These are phyloP conservation scores for Python bivittatus DNA, from an alignment of 2,113 vertebrate species.

Conservation along the genomic window DNA sequence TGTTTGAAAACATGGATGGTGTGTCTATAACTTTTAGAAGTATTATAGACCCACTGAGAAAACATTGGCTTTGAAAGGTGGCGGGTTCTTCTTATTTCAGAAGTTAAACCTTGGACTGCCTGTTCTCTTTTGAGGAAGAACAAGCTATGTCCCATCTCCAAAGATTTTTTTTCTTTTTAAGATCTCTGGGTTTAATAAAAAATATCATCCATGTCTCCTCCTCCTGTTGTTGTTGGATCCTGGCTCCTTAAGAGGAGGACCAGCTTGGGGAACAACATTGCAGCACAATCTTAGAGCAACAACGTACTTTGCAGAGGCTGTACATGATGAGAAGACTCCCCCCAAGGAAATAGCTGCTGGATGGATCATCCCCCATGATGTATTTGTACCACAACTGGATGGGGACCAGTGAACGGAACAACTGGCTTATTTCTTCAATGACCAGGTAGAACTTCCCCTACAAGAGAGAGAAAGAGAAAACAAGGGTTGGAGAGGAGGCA, in stretches of 20 bases:
- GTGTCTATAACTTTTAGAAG: too few relatives aligned
- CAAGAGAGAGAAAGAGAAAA: slow-evolving; percentile 43
- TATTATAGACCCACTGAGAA: too few relatives aligned
- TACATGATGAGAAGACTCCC: slow-evolving; percentile 92
- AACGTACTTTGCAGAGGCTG: slow-evolving; percentile 91
- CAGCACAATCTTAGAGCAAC: background rate
- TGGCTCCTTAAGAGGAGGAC: slow-evolving; percentile 3
- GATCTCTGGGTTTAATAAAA: too few relatives aligned
- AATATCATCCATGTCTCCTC: too few relatives aligned
- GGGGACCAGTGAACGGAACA: slow-evolving; percentile 92
- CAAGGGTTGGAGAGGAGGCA: background rate
- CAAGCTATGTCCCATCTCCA: background rate
- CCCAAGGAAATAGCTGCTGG: slow-evolving; percentile 92
- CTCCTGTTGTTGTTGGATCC: too few relatives aligned
- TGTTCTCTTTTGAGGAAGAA: background rate
- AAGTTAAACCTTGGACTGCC: background rate
- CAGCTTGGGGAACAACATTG: too few relatives aligned
- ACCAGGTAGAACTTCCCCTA: slow-evolving; percentile 96
- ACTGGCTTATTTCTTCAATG: slow-evolving; percentile 96
- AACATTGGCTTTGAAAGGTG: too few relatives aligned
- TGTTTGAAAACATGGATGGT: too few relatives aligned
- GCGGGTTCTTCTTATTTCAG: background rate
- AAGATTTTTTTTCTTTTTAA: too few relatives aligned
- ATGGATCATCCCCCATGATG: slow-evolving; percentile 94
- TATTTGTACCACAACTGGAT: slow-evolving; percentile 99